Base-by-base conservation (phyloP, 2,113 vertebrate genomes). In the Silurus meridionalis region DNA sequence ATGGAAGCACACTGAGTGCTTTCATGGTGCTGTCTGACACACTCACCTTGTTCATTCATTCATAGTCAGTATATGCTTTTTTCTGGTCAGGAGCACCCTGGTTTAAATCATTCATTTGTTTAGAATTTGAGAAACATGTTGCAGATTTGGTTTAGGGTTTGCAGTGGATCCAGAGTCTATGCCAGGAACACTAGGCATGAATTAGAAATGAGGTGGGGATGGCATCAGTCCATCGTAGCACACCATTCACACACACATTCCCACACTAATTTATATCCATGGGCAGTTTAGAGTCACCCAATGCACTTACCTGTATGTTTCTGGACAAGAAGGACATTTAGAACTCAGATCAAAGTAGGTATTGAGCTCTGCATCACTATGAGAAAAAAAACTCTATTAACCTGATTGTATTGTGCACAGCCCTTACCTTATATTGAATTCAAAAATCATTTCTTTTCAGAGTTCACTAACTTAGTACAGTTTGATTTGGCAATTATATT, bases 21-120 rank as follows among this genome's bases (percentile, higher is more conserved):
- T 58, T 58, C 8, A 1, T 14, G 19, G 53, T 58, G 53, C n/a
- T 37, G 8, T 28, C 2, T 55, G n/a, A 57, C 53, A 78, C 25
- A 17, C 17, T 57, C 37, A 79, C n/a, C 77, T 79, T 77, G 50
- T 55, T 55, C 23, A 58, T 28, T 79, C n/a, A 79, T 28, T 58
- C 53, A 78, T 78, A n/a, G 7, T 37, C 53, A 58, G 23, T 25
- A 25, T 17, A 5, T 78, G 53, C 25, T 28, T 79, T 50, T 23
- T 37, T 52, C 10, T 28, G 13, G 53, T 58, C 21, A 57, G 5
- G 23, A 2, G 55, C 55, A 11, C 50, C 3, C 23, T 15, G 14
- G 14, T 57, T 55, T 79, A 57, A 28, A 58, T 79, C 17, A 78
- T 52, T 78, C 5, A 79, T 79, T 78, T 79, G 75, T 79, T 17